phyloP scores from a whole-genome alignment of 1,140 invertebrate genomes.

The Lordiphosa mommai region DNA sequence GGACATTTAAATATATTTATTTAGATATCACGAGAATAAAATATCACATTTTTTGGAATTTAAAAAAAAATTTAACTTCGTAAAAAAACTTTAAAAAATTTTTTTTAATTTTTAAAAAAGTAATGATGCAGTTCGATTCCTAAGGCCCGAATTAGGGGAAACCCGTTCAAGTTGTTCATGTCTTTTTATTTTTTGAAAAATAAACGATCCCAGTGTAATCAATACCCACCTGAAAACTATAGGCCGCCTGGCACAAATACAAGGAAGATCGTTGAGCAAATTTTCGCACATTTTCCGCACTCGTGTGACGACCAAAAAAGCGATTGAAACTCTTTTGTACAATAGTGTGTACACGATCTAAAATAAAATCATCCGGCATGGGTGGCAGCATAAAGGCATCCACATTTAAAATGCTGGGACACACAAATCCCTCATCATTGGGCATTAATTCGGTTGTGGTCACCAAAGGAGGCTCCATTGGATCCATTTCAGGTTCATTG shows the following conservation, averaged over 20 bases:
- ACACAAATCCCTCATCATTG: constrained; percentile 30
- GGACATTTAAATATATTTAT: no score
- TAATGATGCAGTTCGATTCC: no score
- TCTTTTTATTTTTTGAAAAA: no score
- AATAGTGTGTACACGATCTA: constrained; percentile 63
- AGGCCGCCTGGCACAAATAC: constrained; percentile 66
- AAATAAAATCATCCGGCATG: constrained; percentile 66
- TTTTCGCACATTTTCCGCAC: constrained; percentile 50
- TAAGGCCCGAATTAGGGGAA: no score
- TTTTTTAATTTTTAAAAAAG: no score
- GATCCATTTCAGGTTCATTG: constrained; percentile 25
- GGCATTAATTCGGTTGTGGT: constrained; percentile 20
- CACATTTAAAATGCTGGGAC: constrained; percentile 53
- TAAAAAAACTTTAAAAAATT: no score
- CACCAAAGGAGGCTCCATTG: constrained; percentile 1
- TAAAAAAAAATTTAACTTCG: no score
- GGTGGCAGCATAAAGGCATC: constrained; percentile 55
- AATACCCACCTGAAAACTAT: constrained; percentile 52
- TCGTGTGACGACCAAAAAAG: constrained; percentile 54
- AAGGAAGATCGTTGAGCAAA: constrained; percentile 56
- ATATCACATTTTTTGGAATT: no score
- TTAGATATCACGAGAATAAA: no score
- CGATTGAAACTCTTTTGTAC: constrained; percentile 64
- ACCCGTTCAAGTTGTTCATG: no score
- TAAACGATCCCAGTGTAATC: background rate